Conservation (phyloP, 2,888 invertebrate genomes). For the Eulithis testata region DNA sequence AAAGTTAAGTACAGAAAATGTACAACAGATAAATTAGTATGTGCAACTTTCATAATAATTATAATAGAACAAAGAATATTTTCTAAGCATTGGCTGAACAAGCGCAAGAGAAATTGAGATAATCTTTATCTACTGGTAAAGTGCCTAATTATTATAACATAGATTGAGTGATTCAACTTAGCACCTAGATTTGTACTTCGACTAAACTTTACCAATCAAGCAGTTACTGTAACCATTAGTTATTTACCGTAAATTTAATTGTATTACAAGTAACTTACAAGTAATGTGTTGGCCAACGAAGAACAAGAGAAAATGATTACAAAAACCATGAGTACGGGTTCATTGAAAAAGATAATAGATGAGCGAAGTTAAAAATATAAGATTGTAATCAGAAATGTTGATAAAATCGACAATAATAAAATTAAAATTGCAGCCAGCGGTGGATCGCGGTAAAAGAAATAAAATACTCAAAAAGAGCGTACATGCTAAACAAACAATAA, state of each 20-base stretch:
- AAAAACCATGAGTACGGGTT: too few species aligned
- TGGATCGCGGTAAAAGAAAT: neutral
- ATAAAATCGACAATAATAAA: neutral
- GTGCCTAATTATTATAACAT: slow-evolving; percentile 22
- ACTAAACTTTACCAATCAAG: too few species aligned
- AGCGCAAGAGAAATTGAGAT: slow-evolving; percentile 48
- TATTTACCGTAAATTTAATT: neutral
- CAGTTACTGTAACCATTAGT: neutral
- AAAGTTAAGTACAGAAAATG: slow-evolving; percentile 27
- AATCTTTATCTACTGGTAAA: slow-evolving; percentile 34
- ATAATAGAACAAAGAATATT: slow-evolving; percentile 23
- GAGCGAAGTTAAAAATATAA: too few species aligned
- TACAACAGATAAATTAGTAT: slow-evolving; percentile 11
- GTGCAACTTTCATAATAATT: slow-evolving; percentile 19
- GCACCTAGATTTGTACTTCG: too few species aligned
- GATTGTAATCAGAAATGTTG: neutral
- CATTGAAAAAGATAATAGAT: too few species aligned
- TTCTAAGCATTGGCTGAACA: slow-evolving; percentile 19
- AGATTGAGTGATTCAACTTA: slow-evolving; percentile 25
- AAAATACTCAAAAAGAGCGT: slow-evolving; percentile 1
- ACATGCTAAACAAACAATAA: slow-evolving; percentile 13
- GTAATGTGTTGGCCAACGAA: too few species aligned
- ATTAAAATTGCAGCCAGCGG: slow-evolving; percentile 5
- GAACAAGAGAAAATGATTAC: neutral
- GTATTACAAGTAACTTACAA: too few species aligned